Evolutionary conservation across 2,113 vertebrate species (phyloP), one percentile per base, ranked within the genome.

Genomic region (Chionodraco myersi): DNA sequence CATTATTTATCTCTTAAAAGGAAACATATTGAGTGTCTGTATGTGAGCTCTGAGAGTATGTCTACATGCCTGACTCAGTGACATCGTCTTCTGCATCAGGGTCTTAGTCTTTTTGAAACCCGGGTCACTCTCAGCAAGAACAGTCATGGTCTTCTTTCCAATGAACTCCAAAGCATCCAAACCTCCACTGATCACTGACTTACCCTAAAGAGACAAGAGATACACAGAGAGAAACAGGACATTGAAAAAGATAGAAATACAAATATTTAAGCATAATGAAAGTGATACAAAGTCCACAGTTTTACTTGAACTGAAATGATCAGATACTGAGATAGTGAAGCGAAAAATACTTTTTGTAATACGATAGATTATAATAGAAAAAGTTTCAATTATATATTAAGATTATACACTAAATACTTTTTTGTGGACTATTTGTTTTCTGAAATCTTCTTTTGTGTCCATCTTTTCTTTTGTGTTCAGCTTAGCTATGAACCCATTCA

Each of bases 111-210:
- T 96, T 88, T 95, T 98, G 92, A 99, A 99, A 73, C 98, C 98
- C 0, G 98, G 98, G 92, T 99, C 98, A 0, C 92, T 98, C 95
- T 99, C 98, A 2, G 98, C 98, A 56, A 99, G 95, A 75, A 99
- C 98, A 14, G 88, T 98, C 98, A 99, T 99, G 61, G 98, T 99
- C 92, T 97, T 99, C 95, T 98, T 99, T 82, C 98, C 98, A 11
- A 99, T 99, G 90, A 99, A 99, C 92, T 99, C 98, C 92, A 99
- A 87, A 26, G 98, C 98, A 82, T 97, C 98, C n/a, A 99, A 95
- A 65, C 98, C 97, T 11, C 98, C 97, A 8, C 95, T 96, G 86
- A 99, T 94, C 21, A 99, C 97, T 0, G 96, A 97, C 82, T 98
- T 99, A 15, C 98, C 98, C 98, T 99, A n/a, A 6, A 21, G 48